Conservation (phyloP, 2,888 invertebrate species). For the Brachypalpus laphriformis region DNA sequence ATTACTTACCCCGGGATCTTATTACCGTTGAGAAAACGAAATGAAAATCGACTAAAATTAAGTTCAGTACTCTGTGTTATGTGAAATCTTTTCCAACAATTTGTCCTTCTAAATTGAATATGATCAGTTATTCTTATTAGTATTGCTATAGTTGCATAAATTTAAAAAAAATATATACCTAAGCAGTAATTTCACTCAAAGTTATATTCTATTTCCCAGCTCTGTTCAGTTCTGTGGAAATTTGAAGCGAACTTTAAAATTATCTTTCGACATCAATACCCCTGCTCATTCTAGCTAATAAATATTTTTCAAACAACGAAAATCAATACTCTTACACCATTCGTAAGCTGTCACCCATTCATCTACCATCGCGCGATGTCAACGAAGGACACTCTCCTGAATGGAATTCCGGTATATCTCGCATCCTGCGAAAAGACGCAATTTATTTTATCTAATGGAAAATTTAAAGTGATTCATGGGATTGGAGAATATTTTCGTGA, state of each 20-base stretch:
- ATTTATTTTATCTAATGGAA: constrained; percentile 39
- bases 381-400: constrained; percentile 3
- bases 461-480: constrained; percentile 27
- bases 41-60: constrained; percentile 23
- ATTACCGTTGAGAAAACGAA: background rate
- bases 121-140: background rate
- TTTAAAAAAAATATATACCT: too few species aligned
- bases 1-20: constrained; percentile 36
- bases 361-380: background rate
- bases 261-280: background rate
- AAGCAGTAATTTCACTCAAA: too few species aligned
- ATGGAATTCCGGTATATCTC: constrained; percentile 2
- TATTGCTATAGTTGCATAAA: too few species aligned
- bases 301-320: constrained; percentile 16
- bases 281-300: background rate
- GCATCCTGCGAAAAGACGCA: constrained; percentile 18
- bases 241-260: background rate
- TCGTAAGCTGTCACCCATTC: background rate
- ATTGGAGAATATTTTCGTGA: constrained; percentile 7
- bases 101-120: background rate
- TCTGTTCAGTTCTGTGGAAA: too few species aligned
- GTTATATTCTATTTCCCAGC: too few species aligned
- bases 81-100: background rate
- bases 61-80: background rate
- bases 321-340: constrained; percentile 23